Evolutionary conservation across 2,797 vertebrate genomes (phyloP), one percentile per base, ranked within the genome.

Genomic region (Danio choprae): DNA sequence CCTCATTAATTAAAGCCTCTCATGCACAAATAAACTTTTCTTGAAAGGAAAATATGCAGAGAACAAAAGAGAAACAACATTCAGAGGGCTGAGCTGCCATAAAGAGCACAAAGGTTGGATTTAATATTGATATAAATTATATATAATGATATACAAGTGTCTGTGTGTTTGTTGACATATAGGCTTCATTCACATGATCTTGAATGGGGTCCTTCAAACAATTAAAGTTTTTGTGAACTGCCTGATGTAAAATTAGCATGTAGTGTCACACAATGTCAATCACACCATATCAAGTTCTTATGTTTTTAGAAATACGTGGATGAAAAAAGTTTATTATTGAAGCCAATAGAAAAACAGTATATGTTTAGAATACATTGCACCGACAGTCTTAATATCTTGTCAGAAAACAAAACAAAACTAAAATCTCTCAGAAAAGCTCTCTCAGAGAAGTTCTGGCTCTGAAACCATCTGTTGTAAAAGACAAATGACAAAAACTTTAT

Each of bases 1-100:
- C 68, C 69, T 78, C 82, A 82, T 79, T 84, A 84, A 86, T 86
- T 82, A 84, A 80, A 82, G 58, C 46, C 62, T 51, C 68, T 82
- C 71, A 75, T 51, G 73, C 74, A 79, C 75, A 80, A 65, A 74
- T 48, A 65, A 79, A 62, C 46, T 73, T 80, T 80, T 53, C 7
- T 44, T 44, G 13, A 67, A 46, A 56, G 10, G 11, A 80, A 53
- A 15, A 10, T n/a, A 62, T n/a, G 40, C 48, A 9, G 62, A 7
- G 56, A 7, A 71, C 18, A 36, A 62, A 69, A 1, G 7, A n/a
- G 36, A 46, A 18, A 43, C 6, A 44, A 64, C 38, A 53, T 18
- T 9, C 12, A 44, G 20, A 16, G 18, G 13, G 22, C 43, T 11
- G 3, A 63, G 1, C 18, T 56, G 18, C 29, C 1, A 29, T 29